Evolutionary conservation across 2,888 invertebrate genomes (phyloP), one percentile per base, ranked within the genome.

Genomic region (Melipona bicolor): DNA sequence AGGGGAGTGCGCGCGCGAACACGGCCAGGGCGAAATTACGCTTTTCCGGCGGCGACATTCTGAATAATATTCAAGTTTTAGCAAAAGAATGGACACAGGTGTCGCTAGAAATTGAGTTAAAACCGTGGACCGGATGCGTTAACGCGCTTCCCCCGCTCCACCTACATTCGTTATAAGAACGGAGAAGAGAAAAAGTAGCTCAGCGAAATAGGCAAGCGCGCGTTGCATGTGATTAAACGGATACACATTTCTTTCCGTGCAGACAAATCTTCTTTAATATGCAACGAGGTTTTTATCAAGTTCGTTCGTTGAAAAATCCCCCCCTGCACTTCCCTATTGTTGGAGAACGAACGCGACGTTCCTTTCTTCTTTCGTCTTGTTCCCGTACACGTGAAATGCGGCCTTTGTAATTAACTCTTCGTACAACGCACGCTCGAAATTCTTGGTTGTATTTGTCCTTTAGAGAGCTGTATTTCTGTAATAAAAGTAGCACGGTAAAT

Each of bases 51-150:
- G 32, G 32, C 43, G 64, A 6, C 27, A 3, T 65, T 32, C n/a
- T 11, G 64, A 82, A 69, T 82, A 70, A 69, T 56, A 32, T 64
- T 54, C 74, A 43, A 77, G 68, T 73, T 32, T 32, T 32, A 21
- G 32, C 50, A 50, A 74, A 79, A 27, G 49, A 68, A 75, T 78
- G 50, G 61, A 59, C 67, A n/a, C 54, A 49, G 54, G 68, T 77
- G 77, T 68, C 21, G 73, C 50, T 32, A 59, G 36, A 43, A 81
- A 78, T 62, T 52, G 64, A 74, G 65, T 79, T 71, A 49, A 71
- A 68, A 21, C 32, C 32, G 43, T 9, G 27, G 67, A 27, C 19
- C 21, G n/a, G 32, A 11, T 50, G n/a, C n/a, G 49, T 50, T 73
- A 73, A 62, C 50, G 62, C 62, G 62, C 50, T 50, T 50, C 32